Evolutionary conservation across 2,113 vertebrate species (phyloP).

Genomic region (Heterocephalus glaber): DNA sequence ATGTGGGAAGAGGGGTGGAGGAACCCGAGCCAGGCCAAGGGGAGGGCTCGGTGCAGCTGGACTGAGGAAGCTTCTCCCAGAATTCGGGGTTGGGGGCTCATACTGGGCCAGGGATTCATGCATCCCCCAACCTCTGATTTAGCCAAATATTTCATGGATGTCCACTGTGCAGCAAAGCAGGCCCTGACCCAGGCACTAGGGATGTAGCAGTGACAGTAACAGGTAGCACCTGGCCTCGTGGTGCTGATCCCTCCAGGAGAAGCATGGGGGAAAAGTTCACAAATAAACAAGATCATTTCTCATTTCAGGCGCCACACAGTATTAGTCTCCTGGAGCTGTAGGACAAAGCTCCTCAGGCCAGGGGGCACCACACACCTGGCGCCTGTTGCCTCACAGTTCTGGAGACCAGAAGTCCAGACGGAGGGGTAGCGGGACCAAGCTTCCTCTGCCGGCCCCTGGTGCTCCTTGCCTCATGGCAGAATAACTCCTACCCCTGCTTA

Average conservation of each 20-base stretch:
- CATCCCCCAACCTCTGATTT: neutral
- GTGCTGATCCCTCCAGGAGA: neutral
- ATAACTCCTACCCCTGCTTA: neutral
- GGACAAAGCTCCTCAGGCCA: neutral
- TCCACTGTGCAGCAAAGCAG: neutral
- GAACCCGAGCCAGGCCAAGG: neutral
- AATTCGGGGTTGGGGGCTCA: too few relatives aligned
- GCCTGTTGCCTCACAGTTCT: accelerated
- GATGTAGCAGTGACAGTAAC: neutral
- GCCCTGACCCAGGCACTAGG: neutral
- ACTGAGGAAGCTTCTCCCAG: neutral
- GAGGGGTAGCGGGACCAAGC: accelerated
- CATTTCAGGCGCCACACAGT: neutral
- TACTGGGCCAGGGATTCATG: neutral
- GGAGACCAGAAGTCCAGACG: neutral
- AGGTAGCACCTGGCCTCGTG: neutral
- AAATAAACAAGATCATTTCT: neutral
- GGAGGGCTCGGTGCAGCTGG: neutral
- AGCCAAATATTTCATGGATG: neutral
- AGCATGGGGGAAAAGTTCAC: neutral
- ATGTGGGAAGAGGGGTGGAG: neutral
- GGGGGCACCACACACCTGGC: neutral
- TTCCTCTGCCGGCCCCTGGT: neutral
- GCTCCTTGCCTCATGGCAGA: neutral
- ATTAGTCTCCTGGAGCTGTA: neutral